Base-by-base conservation (phyloP, 2,113 vertebrate genomes). In the Alethe diademata region DNA sequence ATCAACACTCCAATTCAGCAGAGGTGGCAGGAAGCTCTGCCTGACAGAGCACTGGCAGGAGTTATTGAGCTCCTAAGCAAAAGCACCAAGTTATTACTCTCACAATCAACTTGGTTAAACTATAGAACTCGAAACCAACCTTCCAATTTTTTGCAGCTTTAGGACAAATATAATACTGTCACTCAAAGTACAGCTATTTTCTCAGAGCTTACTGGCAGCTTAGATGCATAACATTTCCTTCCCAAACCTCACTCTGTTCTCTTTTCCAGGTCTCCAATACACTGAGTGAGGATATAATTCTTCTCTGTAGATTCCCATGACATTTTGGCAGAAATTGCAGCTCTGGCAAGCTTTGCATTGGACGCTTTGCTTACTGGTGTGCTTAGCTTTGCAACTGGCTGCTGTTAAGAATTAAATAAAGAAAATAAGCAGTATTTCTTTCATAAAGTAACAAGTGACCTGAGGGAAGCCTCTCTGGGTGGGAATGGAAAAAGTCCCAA, bases 371-470 rank as follows among this genome's bases (percentile, higher is more conserved):
- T 87, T 88, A 81, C 56, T 71, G 61, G 78, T 67, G 40, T 22
- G 60, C 71, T 91, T 54, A 94, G 74, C 62, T 96, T 94, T 93
- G 86, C 67, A 50, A 95, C 56, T 80, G 38, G 48, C 43, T 92
- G 86, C 54, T 94, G 79, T 28, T 87, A 85, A 94, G 64, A 95
- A 93, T 86, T 91, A 95, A 90, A 48, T 48, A 86, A 95, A 82
- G 69, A 96, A 91, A 95, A 89, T 14, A 91, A 83, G 40, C 45
- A 79, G 5, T 70, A 90, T 82, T 88, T 85, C 53, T 86, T 90
- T 85, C 62, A 86, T 47, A 91, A 95, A 88, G 38, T 62, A 94
- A 82, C 16, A 82, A 95, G 70, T 78, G 91, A 95, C 91, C 90
- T 47, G 45, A 91, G 71, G 81, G 84, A 95, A 92, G 50, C 47